Evolutionary conservation across 2,888 invertebrate genomes (phyloP).

Genomic region (Anticlea derivata): DNA sequence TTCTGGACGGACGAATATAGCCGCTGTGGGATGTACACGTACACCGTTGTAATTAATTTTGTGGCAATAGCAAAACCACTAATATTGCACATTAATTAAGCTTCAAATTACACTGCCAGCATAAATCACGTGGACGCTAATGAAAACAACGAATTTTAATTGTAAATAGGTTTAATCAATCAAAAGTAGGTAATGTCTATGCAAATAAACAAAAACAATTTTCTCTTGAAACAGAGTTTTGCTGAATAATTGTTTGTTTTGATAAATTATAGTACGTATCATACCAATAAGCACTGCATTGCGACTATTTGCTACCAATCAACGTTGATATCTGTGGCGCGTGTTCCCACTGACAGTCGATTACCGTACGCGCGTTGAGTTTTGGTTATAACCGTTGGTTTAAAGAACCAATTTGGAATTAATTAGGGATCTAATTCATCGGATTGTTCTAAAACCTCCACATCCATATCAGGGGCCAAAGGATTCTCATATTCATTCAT

Average conservation of each 20-base stretch:
- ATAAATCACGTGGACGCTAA: conserved; percentile 24
- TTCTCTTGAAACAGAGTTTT: conserved; percentile 19
- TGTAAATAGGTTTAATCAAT: conserved; percentile 36
- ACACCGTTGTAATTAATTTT: conserved; percentile 13
- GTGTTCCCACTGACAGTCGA: too few species aligned
- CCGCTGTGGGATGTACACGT: not conserved
- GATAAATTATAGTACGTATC: conserved; percentile 1
- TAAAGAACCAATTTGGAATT: too few species aligned
- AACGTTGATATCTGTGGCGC: too few species aligned
- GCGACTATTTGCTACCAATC: too few species aligned
- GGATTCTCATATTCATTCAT: conserved; percentile 66
- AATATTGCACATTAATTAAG: conserved; percentile 19
- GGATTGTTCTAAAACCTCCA: conserved; percentile 3
- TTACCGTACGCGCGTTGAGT: not conserved
- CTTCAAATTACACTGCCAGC: conserved; percentile 19
- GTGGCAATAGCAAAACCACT: conserved; percentile 8
- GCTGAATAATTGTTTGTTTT: conserved; percentile 12
- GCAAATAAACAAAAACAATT: conserved; percentile 31
- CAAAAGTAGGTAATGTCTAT: conserved; percentile 28
- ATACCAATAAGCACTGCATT: too few species aligned
- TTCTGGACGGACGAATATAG: conserved; percentile 7
- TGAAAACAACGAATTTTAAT: conserved; percentile 33
- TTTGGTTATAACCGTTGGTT: too few species aligned
- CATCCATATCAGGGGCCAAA: not conserved
- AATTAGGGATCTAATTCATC: not conserved